Percentiles rank a stretch among this genome's conserved stretches.
These are phyloP conservation scores for Oryzias curvinotus DNA, from an alignment of 2,113 vertebrate species.

Conservation along the genomic window DNA sequence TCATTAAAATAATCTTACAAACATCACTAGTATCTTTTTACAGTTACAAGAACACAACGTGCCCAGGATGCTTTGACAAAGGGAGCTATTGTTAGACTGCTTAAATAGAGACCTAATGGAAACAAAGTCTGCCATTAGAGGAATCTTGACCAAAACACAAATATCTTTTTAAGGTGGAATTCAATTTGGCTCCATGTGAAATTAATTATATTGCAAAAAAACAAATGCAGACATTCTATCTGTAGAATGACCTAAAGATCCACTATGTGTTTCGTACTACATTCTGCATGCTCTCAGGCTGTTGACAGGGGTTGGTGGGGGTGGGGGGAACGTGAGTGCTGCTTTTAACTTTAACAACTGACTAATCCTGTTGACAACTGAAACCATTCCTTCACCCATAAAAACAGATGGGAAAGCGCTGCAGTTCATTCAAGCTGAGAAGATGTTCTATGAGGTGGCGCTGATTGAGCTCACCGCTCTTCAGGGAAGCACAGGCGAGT, in stretches of 20 bases:
- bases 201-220: background rate
- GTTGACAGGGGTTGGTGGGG: background rate
- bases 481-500: constrained; percentile 79
- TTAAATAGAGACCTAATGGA: constrained; percentile 60
- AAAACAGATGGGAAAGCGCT: constrained; percentile 81
- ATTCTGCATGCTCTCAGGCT: constrained; percentile 12
- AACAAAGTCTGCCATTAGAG: constrained; percentile 30
- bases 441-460: constrained; percentile 81
- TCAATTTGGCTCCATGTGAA: too few species aligned
- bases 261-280: constrained; percentile 13
- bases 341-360: constrained; percentile 65
- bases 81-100: constrained; percentile 63
- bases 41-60: constrained; percentile 34
- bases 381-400: constrained; percentile 75
- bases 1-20: constrained; percentile 66
- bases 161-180: background rate
- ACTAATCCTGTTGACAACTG: constrained; percentile 61
- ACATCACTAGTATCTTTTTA: constrained; percentile 62
- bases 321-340: constrained; percentile 15
- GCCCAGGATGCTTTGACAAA: constrained; percentile 30
- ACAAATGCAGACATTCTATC: background rate
- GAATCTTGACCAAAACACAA: background rate
- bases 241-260: constrained; percentile 12
- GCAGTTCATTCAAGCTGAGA: constrained; percentile 78
- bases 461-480: constrained; percentile 74